A percentile compares a stretch with the other conserved stretches of the same genome.
Evolutionary conservation across 2,113 vertebrate species (phyloP).

Genomic region (Condylura cristata): DNA sequence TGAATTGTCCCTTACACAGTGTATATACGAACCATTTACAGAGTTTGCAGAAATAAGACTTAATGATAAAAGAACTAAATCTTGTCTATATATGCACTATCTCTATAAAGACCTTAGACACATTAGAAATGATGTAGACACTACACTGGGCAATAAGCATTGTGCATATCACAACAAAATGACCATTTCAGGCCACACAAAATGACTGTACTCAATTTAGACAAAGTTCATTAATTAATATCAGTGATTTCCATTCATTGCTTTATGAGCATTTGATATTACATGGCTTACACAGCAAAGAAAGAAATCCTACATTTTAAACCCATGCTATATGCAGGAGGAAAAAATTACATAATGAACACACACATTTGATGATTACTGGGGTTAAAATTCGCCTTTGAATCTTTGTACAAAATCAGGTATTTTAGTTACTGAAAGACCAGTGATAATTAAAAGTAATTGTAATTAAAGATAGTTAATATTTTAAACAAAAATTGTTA

Average conservation of each 20-base stretch:
- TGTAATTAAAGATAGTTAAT: slow-evolving; percentile 74
- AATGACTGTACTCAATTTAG: slow-evolving; percentile 55
- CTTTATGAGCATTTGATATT: slow-evolving; percentile 28
- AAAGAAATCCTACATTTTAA: slow-evolving; percentile 50
- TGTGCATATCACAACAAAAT: slow-evolving; percentile 65
- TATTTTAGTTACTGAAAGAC: slow-evolving; percentile 67
- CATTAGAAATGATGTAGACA: slow-evolving; percentile 32
- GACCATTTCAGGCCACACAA: slow-evolving; percentile 60
- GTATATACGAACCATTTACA: slow-evolving; percentile 13
- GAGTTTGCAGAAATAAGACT: not conserved
- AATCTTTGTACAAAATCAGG: slow-evolving; percentile 49
- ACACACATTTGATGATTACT: not conserved
- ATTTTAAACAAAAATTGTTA: slow-evolving; percentile 80
- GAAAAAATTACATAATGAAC: slow-evolving; percentile 10
- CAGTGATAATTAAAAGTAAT: slow-evolving; percentile 77
- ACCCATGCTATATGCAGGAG: slow-evolving; percentile 6
- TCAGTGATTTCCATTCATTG: slow-evolving; percentile 61
- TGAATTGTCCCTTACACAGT: not conserved
- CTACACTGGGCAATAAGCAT: slow-evolving; percentile 11
- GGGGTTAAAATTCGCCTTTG: not conserved
- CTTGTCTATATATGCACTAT: slow-evolving; percentile 8
- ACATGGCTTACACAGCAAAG: not conserved
- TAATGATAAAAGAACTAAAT: slow-evolving; percentile 31
- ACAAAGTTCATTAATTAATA: slow-evolving; percentile 72
- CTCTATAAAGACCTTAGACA: not conserved